Evolutionary conservation across 1,140 invertebrate species (phyloP), one percentile per base, ranked within the genome.

Genomic region (Anthonomus grandis): DNA sequence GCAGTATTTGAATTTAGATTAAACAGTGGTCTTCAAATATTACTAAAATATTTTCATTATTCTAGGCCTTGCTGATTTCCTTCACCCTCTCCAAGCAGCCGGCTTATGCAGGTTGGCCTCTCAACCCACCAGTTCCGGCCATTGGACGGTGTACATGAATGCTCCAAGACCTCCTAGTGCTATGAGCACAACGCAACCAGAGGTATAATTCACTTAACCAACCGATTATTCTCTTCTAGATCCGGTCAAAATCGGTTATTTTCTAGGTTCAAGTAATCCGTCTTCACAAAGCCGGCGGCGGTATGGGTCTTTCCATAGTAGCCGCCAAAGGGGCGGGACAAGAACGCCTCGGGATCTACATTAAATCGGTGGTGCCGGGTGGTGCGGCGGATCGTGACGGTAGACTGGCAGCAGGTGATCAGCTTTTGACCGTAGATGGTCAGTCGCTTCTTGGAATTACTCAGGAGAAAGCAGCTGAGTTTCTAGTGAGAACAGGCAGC

Each of bases 401-500:
- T 5, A 80, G 94, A 51, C 77, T 99, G 46, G 87, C 95, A 65
- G 93, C 95, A 31, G 54, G 97, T 13, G 97, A 99, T 81, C 97
- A 99, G 75, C 76, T 99, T 47, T 72, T 99, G 4, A 92, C 93
- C 65, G 97, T 99, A 0, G 96, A 99, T 76, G 95, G 94, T 9
- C 90, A 97, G 72, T 96, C 93, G 70, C 80, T 99, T 37, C 46
- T 74, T 24, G 95, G 95, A 41, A 95, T 99, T 52, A 93, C 93
- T 3, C 97, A 99, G 77, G 96, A 98, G 81, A 70, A 91, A 75
- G 97, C 97, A 56, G 97, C 97, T 5, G 92, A 98, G 74, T 91
- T 95, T 72, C 84, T 99, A 68, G 94, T 95, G 24, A 79, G 90
- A 49, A 98, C 95, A 13, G 95, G 95, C 10, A 89, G 90, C 5